Conservation (phyloP, 2,888 invertebrate species). For the Ophioninae sp. region DNA sequence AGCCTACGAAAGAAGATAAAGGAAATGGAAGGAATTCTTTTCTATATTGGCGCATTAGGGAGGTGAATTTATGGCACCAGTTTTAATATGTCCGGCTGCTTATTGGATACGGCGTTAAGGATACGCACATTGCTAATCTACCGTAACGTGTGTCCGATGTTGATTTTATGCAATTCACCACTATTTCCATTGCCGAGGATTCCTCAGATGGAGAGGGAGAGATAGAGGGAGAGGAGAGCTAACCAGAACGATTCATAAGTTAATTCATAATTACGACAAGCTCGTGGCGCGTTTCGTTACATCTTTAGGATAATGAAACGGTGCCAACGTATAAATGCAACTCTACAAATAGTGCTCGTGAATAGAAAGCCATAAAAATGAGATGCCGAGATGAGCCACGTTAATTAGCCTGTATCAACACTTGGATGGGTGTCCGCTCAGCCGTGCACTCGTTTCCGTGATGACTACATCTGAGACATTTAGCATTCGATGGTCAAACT, state of each 20-base stretch:
- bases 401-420: too few relatives aligned
- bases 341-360: too few relatives aligned
- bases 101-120: constrained; percentile 26
- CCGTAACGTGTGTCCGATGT: constrained; percentile 34
- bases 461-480: too few relatives aligned
- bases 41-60: constrained; percentile 38
- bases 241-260: too few relatives aligned
- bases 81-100: constrained; percentile 44
- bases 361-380: too few relatives aligned
- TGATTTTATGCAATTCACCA: constrained; percentile 41
- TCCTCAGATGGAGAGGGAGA: constrained; percentile 19
- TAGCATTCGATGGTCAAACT: too few relatives aligned
- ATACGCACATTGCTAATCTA: constrained; percentile 21
- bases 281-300: constrained; percentile 1
- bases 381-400: too few relatives aligned
- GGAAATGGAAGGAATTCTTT: constrained; percentile 41
- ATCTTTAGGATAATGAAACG: too few relatives aligned
- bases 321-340: too few relatives aligned
- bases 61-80: constrained; percentile 49
- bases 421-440: too few relatives aligned
- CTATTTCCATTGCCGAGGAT: constrained; percentile 52
- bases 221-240: background rate
- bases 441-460: too few relatives aligned
- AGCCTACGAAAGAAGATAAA: constrained; percentile 36
- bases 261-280: constrained; percentile 38